phyloP scores from a whole-genome alignment of 2,888 invertebrate species.

The Ochropleura plecta region DNA sequence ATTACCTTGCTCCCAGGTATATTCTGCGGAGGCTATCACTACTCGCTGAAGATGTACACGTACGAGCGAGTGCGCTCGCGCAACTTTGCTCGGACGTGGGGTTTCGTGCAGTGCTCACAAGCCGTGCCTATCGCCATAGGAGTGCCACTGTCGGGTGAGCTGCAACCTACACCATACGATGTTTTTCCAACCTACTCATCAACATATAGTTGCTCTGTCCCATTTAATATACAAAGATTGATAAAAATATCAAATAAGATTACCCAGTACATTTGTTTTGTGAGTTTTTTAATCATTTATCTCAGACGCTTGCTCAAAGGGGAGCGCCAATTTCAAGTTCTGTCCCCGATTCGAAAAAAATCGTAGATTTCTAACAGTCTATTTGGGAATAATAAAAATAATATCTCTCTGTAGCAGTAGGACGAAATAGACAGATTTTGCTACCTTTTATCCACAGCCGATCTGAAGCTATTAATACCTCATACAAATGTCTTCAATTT shows the following conservation, averaged over 20 bases:
- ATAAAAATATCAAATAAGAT: too few species aligned
- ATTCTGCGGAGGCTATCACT: constrained; percentile 96
- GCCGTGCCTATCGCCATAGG: constrained; percentile 96
- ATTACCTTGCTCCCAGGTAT: constrained; percentile 90
- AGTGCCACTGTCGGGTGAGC: constrained; percentile 94
- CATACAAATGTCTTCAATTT: background rate
- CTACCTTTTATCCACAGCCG: too few species aligned
- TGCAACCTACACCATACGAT: background rate
- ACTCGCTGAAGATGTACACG: constrained; percentile 97
- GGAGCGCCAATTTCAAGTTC: background rate
- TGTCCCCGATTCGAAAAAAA: background rate
- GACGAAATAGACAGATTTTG: too few species aligned
- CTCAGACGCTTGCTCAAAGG: background rate
- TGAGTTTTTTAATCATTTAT: background rate
- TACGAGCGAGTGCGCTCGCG: constrained; percentile 96
- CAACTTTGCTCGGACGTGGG: constrained; percentile 97
- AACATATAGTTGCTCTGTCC: too few species aligned
- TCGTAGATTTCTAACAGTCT: too few species aligned
- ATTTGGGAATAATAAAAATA: too few species aligned
- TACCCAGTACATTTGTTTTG: too few species aligned
- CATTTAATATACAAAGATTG: too few species aligned
- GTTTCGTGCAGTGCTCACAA: constrained; percentile 96
- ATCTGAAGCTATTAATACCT: background rate
- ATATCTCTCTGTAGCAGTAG: too few species aligned
- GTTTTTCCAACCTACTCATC: background rate